phyloP scores from a whole-genome alignment of 2,113 vertebrate genomes.

The human region DNA sequence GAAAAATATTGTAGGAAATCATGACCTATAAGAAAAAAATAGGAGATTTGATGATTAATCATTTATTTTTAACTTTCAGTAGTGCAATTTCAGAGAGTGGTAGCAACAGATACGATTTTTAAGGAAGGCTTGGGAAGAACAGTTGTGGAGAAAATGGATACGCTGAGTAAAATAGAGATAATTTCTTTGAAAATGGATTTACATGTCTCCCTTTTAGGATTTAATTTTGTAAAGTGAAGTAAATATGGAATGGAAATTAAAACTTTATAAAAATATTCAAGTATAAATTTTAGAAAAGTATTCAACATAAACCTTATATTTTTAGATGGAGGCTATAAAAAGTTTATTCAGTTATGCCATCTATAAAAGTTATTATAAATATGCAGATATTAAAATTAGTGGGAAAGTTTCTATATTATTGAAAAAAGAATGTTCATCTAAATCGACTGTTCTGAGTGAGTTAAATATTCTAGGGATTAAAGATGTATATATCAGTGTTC shows the following conservation, averaged over 20 bases:
- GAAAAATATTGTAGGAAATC: neutral
- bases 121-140: neutral
- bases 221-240: slow-evolving; percentile 10
- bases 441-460: neutral
- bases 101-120: neutral
- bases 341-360: neutral
- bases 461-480: slow-evolving; percentile 32
- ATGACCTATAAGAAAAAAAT: neutral
- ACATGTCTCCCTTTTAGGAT: neutral
- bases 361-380: slow-evolving; percentile 10
- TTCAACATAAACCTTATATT: neutral
- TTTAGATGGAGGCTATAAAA: neutral
- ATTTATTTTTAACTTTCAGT: neutral
- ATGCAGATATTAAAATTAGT: neutral
- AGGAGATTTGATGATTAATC: neutral
- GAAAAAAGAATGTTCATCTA: neutral
- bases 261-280: neutral
- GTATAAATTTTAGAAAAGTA: neutral
- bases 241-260: neutral
- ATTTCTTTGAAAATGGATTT: neutral
- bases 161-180: neutral
- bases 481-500: neutral
- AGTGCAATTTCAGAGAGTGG: neutral
- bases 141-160: neutral
- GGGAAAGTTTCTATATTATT: neutral